These are phyloP conservation scores for Urocynchramus pylzowi DNA, from an alignment of 2,113 vertebrate species.

Conservation along the genomic window DNA sequence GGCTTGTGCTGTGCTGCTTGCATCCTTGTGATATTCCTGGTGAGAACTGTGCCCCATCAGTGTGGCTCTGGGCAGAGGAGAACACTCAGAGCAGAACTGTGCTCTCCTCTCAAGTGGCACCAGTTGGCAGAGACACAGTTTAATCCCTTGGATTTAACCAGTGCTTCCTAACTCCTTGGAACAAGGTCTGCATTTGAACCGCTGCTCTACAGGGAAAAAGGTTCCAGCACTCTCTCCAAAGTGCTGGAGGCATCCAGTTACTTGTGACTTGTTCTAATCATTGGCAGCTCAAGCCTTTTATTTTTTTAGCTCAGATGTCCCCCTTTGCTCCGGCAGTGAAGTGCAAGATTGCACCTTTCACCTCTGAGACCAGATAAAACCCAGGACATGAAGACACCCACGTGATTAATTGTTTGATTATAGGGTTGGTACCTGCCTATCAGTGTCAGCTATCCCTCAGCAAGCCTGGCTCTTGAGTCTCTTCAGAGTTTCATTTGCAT, in stretches of 20 bases:
- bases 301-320: neutral
- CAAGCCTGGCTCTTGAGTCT: neutral
- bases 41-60: neutral
- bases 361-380: neutral
- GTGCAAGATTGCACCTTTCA: neutral
- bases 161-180: neutral
- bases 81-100: neutral
- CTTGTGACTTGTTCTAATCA: neutral
- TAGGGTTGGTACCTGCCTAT: neutral
- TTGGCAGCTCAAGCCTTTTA: neutral
- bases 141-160: neutral
- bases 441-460: neutral
- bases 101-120: neutral
- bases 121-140: neutral
- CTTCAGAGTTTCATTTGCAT: conserved; percentile 4
- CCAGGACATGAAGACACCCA: neutral
- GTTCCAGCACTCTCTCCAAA: neutral
- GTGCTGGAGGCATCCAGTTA: neutral
- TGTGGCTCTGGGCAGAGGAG: neutral
- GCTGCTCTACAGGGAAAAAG: neutral
- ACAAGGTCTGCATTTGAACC: neutral
- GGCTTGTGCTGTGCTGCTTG: neutral
- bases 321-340: neutral
- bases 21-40: neutral
- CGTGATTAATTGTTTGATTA: neutral